phyloP scores from a whole-genome alignment of 2,113 vertebrate genomes.

The Sphaerodactylus townsendi region DNA sequence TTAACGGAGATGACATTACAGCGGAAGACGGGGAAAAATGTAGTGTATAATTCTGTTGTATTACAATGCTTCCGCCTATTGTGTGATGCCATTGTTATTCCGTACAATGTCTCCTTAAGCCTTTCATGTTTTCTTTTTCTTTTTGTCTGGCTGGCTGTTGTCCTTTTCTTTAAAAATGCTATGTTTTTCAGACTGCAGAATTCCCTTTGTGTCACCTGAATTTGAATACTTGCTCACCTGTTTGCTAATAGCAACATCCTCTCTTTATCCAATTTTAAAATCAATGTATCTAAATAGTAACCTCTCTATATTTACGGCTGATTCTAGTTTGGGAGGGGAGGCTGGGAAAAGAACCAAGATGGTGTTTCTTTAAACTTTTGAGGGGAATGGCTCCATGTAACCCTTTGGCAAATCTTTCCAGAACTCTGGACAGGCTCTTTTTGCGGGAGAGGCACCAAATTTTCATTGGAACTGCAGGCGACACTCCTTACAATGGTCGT shows the following conservation, averaged over 20 bases:
- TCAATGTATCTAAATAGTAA: too few relatives aligned
- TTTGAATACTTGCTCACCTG: conserved; percentile 53
- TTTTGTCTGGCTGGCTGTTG: conserved; percentile 42
- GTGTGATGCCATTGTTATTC: conserved; percentile 22
- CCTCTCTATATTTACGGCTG: too few relatives aligned
- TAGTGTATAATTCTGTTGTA: conserved; percentile 44
- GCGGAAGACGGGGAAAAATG: conserved; percentile 52
- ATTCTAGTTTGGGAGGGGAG: too few relatives aligned
- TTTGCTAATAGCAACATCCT: conserved; percentile 45
- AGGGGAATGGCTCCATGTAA: too few relatives aligned
- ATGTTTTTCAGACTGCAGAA: conserved; percentile 29
- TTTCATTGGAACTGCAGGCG: too few relatives aligned
- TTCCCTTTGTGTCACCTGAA: conserved; percentile 29
- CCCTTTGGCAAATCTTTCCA: too few relatives aligned
- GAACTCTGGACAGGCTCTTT: too few relatives aligned
- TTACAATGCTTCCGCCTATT: conserved; percentile 26
- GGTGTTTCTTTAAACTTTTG: too few relatives aligned
- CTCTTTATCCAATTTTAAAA: conserved; percentile 16
- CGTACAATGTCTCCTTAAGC: conserved; percentile 30
- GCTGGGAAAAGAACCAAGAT: too few relatives aligned
- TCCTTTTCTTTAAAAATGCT: conserved; percentile 14
- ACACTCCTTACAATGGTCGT: too few relatives aligned
- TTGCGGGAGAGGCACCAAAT: too few relatives aligned
- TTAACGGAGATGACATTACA: conserved; percentile 57
- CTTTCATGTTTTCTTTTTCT: conserved; percentile 41